Evolutionary conservation across 2,888 invertebrate genomes (phyloP).

Genomic region (Oegoconia quadripuncta): DNA sequence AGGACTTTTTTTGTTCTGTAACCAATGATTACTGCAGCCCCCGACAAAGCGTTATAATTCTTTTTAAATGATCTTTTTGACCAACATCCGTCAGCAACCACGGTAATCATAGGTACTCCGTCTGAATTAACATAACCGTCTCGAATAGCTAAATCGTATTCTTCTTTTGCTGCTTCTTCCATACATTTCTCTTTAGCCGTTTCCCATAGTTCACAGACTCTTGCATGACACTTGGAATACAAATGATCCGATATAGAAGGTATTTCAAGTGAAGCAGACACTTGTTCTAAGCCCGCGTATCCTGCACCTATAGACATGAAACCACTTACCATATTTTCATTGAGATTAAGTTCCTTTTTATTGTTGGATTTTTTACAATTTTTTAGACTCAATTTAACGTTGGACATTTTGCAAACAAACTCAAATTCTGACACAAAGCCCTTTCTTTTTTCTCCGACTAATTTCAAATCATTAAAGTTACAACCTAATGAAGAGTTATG

Average conservation of each 20-base stretch:
- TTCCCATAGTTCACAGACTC: slow-evolving; percentile 11
- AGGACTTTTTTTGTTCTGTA: slow-evolving; percentile 9
- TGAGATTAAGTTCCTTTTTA: neutral
- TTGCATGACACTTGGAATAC: slow-evolving; percentile 6
- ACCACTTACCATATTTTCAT: slow-evolving; percentile 3
- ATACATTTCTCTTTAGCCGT: slow-evolving; percentile 13
- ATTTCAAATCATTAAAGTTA: no score
- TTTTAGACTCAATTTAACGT: no score
- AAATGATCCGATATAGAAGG: slow-evolving; percentile 7
- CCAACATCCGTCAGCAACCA: slow-evolving; percentile 18
- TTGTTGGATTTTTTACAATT: slow-evolving; percentile 1
- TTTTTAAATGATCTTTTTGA: slow-evolving; percentile 10
- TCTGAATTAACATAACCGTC: slow-evolving; percentile 14
- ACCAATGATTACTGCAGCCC: slow-evolving; percentile 10
- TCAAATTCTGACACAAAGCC: no score
- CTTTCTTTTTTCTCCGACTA: no score
- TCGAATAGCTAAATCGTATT: slow-evolving; percentile 15
- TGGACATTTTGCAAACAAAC: no score
- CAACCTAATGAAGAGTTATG: no score
- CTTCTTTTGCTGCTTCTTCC: slow-evolving; percentile 17
- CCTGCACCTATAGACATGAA: neutral
- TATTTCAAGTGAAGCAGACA: slow-evolving; percentile 5
- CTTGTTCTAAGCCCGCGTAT: slow-evolving; percentile 6
- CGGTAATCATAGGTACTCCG: slow-evolving; percentile 13
- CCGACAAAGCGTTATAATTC: slow-evolving; percentile 10